A percentile compares a stretch with the other conserved stretches of the same genome.
phyloP scores from a whole-genome alignment of 2,113 vertebrate genomes.

The Terrapene triunguis region DNA sequence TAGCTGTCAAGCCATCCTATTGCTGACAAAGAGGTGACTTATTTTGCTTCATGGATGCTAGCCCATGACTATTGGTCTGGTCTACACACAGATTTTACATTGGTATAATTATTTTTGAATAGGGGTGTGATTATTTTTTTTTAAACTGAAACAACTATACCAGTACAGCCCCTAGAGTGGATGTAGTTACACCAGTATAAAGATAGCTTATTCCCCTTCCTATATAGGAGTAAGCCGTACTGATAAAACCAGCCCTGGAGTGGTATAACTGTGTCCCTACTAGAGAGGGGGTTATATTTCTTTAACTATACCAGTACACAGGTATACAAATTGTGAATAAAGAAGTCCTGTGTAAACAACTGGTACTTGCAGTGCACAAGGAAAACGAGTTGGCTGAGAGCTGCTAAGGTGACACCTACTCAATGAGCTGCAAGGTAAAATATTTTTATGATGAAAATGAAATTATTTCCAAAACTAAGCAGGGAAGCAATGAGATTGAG shows the following conservation, averaged over 20 bases:
- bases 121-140: background rate
- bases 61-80: background rate
- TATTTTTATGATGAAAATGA: background rate
- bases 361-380: background rate
- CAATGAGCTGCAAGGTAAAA: background rate
- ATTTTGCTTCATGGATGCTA: background rate
- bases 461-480: background rate
- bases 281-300: rapidly evolving
- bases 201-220: background rate
- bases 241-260: background rate
- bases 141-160: background rate
- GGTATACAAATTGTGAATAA: background rate
- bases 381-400: background rate
- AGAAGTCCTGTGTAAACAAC: background rate
- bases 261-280: background rate
- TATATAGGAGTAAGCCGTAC: background rate
- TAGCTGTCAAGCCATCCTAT: background rate
- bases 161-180: background rate
- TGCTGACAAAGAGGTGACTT: background rate
- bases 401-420: background rate
- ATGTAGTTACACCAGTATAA: background rate
- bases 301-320: rapidly evolving
- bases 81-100: background rate
- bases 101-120: background rate
- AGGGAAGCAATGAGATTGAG: background rate